Percentiles rank a stretch among this genome's conserved stretches.
Evolutionary conservation across 2,797 vertebrate species (phyloP).

Genomic region (Trachurus trachurus): DNA sequence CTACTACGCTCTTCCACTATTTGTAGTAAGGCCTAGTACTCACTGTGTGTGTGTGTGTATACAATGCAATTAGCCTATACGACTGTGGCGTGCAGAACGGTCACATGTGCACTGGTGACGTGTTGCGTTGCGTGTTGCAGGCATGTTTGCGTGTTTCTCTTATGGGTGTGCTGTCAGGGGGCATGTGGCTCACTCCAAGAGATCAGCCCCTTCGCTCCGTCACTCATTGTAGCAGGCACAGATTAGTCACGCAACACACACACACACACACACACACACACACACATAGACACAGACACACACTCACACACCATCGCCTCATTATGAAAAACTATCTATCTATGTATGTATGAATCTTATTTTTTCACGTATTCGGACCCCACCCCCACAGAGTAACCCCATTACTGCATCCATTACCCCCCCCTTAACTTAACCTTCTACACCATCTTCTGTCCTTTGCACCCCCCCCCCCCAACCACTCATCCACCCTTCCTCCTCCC

Average conservation of each 20-base stretch:
- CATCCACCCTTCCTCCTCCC: conserved; percentile 4
- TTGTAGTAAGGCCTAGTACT: too few species aligned
- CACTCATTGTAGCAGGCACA: conserved; percentile 69
- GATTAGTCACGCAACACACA: conserved; percentile 76
- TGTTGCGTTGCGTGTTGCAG: conserved; percentile 66
- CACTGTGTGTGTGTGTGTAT: too few species aligned
- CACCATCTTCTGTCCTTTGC: conserved; percentile 30
- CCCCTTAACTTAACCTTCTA: conserved; percentile 53
- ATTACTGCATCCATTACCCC: conserved; percentile 41
- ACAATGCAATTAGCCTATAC: conserved; percentile 53
- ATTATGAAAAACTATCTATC: conserved; percentile 52
- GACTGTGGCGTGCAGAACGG: conserved; percentile 61
- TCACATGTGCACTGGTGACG: conserved; percentile 64
- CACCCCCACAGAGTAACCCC: conserved; percentile 47
- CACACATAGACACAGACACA: too few species aligned
- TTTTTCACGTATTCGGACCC: neutral
- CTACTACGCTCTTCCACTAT: too few species aligned
- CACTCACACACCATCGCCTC: conserved; percentile 39
- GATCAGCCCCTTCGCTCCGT: conserved; percentile 71
- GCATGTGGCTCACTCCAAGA: conserved; percentile 75
- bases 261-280: conserved; percentile 21
- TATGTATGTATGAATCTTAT: conserved; percentile 50
- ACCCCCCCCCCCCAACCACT: neutral
- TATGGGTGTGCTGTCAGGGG: conserved; percentile 71
- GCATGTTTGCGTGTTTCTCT: conserved; percentile 77